Percentiles rank a stretch among this genome's conserved stretches.
Conservation (phyloP, 2,113 vertebrate genomes). For the Haemorhous mexicanus region DNA sequence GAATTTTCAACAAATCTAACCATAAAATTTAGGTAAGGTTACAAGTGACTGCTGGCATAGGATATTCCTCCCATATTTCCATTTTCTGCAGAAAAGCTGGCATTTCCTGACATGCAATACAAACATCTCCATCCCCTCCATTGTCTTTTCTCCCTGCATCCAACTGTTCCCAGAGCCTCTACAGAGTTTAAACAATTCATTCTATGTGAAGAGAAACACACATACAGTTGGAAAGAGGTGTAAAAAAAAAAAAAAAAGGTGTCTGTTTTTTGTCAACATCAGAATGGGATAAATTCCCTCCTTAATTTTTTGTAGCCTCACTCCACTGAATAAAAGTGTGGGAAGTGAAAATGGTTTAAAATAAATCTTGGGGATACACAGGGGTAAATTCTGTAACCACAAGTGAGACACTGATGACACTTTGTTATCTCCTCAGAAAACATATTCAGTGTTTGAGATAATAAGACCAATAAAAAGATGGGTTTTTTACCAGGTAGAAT, state of each 20-base stretch:
- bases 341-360: neutral
- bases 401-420: neutral
- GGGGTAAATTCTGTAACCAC: neutral
- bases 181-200: neutral
- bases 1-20: neutral
- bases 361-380: neutral
- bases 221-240: fast-evolving
- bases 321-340: neutral
- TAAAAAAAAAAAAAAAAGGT: neutral
- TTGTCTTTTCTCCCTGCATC: neutral
- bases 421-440: neutral
- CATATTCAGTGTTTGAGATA: neutral
- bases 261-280: neutral
- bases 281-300: neutral
- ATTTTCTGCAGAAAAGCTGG: neutral
- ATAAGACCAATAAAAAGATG: neutral
- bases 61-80: neutral
- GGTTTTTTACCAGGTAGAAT: neutral
- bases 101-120: neutral
- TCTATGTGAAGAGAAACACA: neutral
- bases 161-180: neutral
- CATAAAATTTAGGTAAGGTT: neutral
- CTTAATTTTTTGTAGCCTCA: neutral
- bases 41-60: neutral
- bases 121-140: neutral